Evolutionary conservation across 2,113 vertebrate species (phyloP).

Genomic region (Callorhinus ursinus): DNA sequence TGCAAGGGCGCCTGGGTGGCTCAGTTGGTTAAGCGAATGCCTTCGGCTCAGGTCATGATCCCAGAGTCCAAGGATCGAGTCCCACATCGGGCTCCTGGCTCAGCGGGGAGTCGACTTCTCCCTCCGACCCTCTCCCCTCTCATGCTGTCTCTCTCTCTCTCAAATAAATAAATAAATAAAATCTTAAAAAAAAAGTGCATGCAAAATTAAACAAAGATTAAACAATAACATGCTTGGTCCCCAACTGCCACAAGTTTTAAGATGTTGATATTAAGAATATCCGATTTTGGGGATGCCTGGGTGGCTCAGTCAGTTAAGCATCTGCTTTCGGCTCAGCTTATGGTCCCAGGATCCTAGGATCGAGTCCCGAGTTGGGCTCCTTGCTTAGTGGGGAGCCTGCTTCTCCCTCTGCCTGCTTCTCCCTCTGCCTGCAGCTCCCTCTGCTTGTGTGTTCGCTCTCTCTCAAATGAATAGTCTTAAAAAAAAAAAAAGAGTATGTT

Average conservation of each 20-base stretch:
- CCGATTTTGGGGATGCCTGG: background rate
- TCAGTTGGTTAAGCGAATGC: no score
- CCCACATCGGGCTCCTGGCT: no score
- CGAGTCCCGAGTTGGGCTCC: background rate
- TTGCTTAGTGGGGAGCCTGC: background rate
- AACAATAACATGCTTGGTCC: background rate
- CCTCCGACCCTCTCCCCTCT: no score
- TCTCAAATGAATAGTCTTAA: no score
- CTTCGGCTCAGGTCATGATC: no score
- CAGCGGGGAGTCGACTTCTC: no score
- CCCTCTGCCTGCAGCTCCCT: no score
- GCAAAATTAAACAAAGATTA: constrained; percentile 19
- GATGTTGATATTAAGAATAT: constrained; percentile 14
- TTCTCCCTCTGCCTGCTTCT: background rate
- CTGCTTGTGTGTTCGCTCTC: no score
- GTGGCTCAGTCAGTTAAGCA: background rate
- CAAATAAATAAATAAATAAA: no score
- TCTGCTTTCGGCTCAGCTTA: background rate
- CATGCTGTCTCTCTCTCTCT: no score
- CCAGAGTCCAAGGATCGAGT: no score
- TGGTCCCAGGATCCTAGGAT: background rate
- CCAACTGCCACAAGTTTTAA: background rate
- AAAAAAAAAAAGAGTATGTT: no score
- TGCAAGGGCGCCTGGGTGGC: background rate
- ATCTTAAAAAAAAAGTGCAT: background rate